A percentile compares a stretch with the other conserved stretches of the same genome.
Evolutionary conservation across 1,140 invertebrate genomes (phyloP).

Genomic region (Megalopta genalis): DNA sequence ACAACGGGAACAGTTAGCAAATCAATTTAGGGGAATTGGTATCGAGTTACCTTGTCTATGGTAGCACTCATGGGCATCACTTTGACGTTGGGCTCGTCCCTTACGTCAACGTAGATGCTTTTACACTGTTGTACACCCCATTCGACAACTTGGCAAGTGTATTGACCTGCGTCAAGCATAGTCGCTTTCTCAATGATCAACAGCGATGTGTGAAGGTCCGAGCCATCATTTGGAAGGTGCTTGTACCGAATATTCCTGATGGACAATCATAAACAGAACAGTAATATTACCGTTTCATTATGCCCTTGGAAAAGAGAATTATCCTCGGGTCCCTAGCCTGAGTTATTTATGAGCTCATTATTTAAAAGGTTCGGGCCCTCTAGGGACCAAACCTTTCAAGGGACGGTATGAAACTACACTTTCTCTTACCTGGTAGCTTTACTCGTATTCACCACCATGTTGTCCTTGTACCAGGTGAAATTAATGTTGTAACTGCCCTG

Average conservation of each 20-base stretch:
- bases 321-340: not conserved
- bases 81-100: slow-evolving; percentile 84
- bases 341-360: not conserved
- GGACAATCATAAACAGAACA: not conserved
- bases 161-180: slow-evolving; percentile 85
- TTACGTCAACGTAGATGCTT: slow-evolving; percentile 84
- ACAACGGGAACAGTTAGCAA: not conserved
- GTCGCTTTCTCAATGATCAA: slow-evolving; percentile 85
- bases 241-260: slow-evolving; percentile 77
- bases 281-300: not conserved
- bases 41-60: slow-evolving; percentile 83
- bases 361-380: not conserved
- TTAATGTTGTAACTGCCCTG: slow-evolving; percentile 87
- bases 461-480: slow-evolving; percentile 91
- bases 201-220: slow-evolving; percentile 85
- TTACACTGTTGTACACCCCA: slow-evolving; percentile 88
- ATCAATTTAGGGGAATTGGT: not conserved
- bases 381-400: not conserved
- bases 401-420: not conserved
- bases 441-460: slow-evolving; percentile 86
- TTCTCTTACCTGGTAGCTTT: slow-evolving; percentile 84
- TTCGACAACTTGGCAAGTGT: slow-evolving; percentile 87
- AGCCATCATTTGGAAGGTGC: slow-evolving; percentile 81
- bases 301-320: not conserved
- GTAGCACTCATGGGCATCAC: slow-evolving; percentile 88